Evolutionary conservation across 1,140 invertebrate species (phyloP).

Genomic region (Gryon sp.): DNA sequence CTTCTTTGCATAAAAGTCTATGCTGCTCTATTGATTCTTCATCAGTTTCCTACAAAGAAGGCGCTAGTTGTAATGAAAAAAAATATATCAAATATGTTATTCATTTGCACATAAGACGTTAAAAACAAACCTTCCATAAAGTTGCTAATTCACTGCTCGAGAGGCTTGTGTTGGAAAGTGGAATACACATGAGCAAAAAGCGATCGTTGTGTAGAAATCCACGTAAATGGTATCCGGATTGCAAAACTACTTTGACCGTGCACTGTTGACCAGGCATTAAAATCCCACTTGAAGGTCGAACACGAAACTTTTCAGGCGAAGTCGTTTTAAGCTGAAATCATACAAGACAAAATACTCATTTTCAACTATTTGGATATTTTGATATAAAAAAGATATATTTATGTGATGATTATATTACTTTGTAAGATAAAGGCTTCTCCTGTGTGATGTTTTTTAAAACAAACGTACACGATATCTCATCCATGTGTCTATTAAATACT

Average conservation of each 20-base stretch:
- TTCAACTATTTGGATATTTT: no score
- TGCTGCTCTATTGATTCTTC: conserved; percentile 78
- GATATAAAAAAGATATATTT: conserved; percentile 3
- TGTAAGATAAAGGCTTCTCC: conserved; percentile 85
- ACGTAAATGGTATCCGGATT: conserved; percentile 80
- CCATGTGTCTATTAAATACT: conserved; percentile 82
- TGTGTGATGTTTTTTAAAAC: conserved; percentile 84
- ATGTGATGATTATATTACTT: conserved; percentile 81
- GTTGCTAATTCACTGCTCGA: conserved; percentile 79
- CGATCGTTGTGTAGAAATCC: conserved; percentile 82
- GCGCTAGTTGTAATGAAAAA: neutral
- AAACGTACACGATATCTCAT: conserved; percentile 84
- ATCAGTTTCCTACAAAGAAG: conserved; percentile 64
- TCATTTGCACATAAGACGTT: no score
- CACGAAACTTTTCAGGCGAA: conserved; percentile 92
- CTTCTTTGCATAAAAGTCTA: conserved; percentile 76
- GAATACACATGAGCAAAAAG: conserved; percentile 86
- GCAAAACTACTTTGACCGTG: conserved; percentile 80
- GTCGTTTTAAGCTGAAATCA: conserved; percentile 85
- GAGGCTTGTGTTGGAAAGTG: conserved; percentile 78
- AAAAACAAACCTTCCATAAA: conserved; percentile 83
- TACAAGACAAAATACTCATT: no score
- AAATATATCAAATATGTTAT: neutral
- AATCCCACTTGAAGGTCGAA: conserved; percentile 90
- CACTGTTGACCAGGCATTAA: conserved; percentile 81